Conservation (phyloP, 1,140 invertebrate genomes). For the Choristoneura fumiferana region DNA sequence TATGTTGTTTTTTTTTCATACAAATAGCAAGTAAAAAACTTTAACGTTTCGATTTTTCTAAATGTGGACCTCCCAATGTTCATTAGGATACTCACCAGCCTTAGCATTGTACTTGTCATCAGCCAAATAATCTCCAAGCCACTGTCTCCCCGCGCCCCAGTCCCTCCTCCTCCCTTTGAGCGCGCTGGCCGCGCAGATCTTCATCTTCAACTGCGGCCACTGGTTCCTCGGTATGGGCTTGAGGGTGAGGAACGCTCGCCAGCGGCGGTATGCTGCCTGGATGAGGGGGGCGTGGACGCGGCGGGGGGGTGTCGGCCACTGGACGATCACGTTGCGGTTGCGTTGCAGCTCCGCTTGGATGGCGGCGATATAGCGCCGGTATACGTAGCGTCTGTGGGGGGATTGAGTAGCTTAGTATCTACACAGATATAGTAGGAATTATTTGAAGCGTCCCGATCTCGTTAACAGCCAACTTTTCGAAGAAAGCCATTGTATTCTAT, state of each 20-base stretch:
- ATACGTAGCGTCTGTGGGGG: slow-evolving; percentile 85
- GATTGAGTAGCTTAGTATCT: too few relatives aligned
- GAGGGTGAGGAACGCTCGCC: slow-evolving; percentile 93
- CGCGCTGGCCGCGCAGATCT: slow-evolving; percentile 89
- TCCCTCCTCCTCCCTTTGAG: slow-evolving; percentile 86
- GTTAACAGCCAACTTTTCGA: too few relatives aligned
- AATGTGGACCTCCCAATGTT: too few relatives aligned
- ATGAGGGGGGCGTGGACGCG: slow-evolving; percentile 77
- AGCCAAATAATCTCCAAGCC: slow-evolving; percentile 95
- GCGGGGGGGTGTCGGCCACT: slow-evolving; percentile 89
- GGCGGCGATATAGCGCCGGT: slow-evolving; percentile 87
- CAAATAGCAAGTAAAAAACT: too few relatives aligned
- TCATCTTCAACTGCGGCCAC: slow-evolving; percentile 91
- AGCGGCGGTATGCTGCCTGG: slow-evolving; percentile 84
- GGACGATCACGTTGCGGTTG: slow-evolving; percentile 33
- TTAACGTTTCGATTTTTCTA: too few relatives aligned
- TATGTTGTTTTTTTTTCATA: too few relatives aligned
- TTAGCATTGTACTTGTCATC: slow-evolving; percentile 88
- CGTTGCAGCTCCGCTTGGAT: slow-evolving; percentile 68
- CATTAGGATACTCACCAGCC: slow-evolving; percentile 71
- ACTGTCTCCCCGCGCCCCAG: slow-evolving; percentile 91
- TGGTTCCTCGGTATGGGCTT: slow-evolving; percentile 87
- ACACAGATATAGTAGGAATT: too few relatives aligned
- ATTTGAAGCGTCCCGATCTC: too few relatives aligned
- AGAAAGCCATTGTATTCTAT: too few relatives aligned